phyloP scores from a whole-genome alignment of 1,140 invertebrate species.

The Oedothorax gibbosus region DNA sequence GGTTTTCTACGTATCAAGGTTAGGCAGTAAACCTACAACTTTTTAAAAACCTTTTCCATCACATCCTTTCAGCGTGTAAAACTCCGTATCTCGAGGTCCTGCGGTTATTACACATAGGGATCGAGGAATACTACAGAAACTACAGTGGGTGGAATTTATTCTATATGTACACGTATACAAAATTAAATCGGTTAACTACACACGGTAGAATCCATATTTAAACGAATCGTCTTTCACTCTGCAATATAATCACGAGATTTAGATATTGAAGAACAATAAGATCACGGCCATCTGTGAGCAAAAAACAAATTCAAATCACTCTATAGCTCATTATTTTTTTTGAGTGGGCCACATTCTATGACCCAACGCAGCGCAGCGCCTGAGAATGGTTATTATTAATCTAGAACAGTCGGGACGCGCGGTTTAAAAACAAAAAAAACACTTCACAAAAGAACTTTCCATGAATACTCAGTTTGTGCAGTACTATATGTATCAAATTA shows the following conservation, averaged over 20 bases:
- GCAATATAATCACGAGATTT: conserved; percentile 42
- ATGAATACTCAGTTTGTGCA: conserved; percentile 45
- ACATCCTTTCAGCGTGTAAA: conserved; percentile 29
- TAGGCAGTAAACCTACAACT: conserved; percentile 51
- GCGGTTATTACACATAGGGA: conserved; percentile 52
- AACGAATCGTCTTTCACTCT: conserved; percentile 30
- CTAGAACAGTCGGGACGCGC: conserved; percentile 42
- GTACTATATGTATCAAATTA: neutral
- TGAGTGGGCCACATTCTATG: conserved; percentile 30
- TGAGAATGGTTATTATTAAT: conserved; percentile 32
- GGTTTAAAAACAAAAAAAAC: conserved; percentile 22
- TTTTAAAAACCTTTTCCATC: conserved; percentile 43
- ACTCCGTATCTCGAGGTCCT: conserved; percentile 49
- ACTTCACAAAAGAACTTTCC: conserved; percentile 20
- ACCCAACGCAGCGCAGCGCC: conserved; percentile 44
- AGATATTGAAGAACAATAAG: conserved; percentile 55
- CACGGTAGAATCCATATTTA: conserved; percentile 34
- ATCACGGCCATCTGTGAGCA: conserved; percentile 55
- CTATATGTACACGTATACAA: conserved; percentile 60
- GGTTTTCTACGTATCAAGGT: conserved; percentile 56
- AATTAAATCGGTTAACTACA: conserved; percentile 58
- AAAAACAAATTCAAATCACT: conserved; percentile 46
- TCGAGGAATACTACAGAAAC: conserved; percentile 43
- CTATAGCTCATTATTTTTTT: conserved; percentile 51
- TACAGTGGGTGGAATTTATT: conserved; percentile 46